These are phyloP conservation scores for Gallinago solitaria DNA, from an alignment of 2,797 vertebrate species.

Conservation along the genomic window DNA sequence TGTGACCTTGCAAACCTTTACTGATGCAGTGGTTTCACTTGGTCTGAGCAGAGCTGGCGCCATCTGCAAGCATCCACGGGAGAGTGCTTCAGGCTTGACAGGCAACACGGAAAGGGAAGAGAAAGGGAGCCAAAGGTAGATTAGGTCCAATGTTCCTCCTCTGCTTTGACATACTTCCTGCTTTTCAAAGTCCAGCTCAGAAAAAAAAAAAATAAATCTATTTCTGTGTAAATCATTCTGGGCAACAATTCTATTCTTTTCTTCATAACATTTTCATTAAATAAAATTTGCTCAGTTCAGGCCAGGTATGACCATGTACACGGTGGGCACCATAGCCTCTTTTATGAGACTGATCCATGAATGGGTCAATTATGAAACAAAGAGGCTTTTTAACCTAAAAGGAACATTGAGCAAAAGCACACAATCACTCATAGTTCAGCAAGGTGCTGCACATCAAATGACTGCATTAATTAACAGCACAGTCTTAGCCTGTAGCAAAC, in stretches of 20 bases:
- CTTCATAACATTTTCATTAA: background rate
- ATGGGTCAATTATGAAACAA: conserved; percentile 18
- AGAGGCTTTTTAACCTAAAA: background rate
- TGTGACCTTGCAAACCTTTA: background rate
- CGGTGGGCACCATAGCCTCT: background rate
- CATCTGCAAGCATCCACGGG: background rate
- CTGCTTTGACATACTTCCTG: background rate
- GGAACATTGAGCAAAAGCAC: background rate
- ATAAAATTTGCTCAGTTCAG: background rate
- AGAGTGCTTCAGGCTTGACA: background rate
- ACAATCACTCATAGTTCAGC: background rate
- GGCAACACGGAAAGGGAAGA: background rate
- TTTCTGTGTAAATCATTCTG: background rate
- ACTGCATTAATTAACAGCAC: background rate
- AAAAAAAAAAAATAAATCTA: background rate
- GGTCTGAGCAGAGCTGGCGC: background rate
- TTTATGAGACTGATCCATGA: background rate
- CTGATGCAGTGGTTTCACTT: background rate
- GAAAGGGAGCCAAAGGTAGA: background rate
- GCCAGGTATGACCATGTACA: background rate
- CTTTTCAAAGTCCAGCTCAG: background rate
- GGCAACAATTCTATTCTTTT: background rate
- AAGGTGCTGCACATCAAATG: conserved; percentile 7
- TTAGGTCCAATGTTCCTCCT: background rate
- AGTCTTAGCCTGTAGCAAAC: background rate